Base-by-base conservation (phyloP, 2,113 vertebrate species). In the Sphaerodactylus townsendi region DNA sequence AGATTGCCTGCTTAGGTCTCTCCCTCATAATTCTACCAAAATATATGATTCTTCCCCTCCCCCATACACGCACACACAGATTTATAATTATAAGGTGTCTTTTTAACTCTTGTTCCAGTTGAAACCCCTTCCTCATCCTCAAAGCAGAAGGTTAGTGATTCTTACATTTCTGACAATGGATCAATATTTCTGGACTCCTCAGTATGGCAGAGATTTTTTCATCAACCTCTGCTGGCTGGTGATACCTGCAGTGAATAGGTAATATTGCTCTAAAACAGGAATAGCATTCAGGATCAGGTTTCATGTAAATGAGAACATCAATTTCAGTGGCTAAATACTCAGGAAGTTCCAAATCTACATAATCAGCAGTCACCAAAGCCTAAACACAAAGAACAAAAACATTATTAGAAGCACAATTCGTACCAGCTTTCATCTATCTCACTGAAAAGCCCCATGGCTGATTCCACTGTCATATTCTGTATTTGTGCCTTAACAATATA, bases 231-330 rank as follows among this genome's bases (percentile, higher is more conserved):
- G 97, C 94, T 0, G 98, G 97, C 30, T 93, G 91, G 48, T 98
- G 98, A 88, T 99, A 99, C 1, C 98, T 97, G 0, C 91, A 95
- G 1, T 99, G 98, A 74, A 99, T 75, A 4, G 98, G 98, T 85
- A 99, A 82, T 0, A 90, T 83, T 3, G 95, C 94, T 28, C 85
- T 92, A 28, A 97, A 95, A 28, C 89, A 93, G 37, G 19, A 79
- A 3, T 91, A 41, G 8, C 92, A 95, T 72, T 79, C 79, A 28
- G 82, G 72, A 44, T 93, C 93, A 0, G 73, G 78, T 30, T 84
- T 87, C 79, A 96, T 91, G 86, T 95, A 98, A 80, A 98, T 87
- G 50, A 98, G 92, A 69, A 97, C 89, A 19, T 93, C 77, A 28
- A 96, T 91, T 30, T 86, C 95, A 65, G 89, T 68, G 8, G 98